Evolutionary conservation across 2,888 invertebrate genomes (phyloP), one percentile per base, ranked within the genome.

Genomic region (Oscheius myriophilus): DNA sequence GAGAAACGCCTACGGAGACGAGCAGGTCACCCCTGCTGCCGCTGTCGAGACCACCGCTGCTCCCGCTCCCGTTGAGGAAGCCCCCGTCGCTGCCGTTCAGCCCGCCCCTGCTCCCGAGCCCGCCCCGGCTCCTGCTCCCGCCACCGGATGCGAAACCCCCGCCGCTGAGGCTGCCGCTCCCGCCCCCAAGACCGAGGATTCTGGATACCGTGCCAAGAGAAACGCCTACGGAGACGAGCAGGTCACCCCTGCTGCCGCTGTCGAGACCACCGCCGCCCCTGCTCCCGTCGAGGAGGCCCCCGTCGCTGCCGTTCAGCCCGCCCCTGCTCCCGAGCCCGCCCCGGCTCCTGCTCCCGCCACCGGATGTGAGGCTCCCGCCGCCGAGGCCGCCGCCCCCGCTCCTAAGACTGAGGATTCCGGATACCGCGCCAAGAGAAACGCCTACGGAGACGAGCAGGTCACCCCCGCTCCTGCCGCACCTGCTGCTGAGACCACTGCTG

Each of bases 1-100:
- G 67, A 71, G 76, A 55, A 76, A 73, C 71, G 61, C 67, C 39
- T 77, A 77, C 53, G 77, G 77, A 70, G 77, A 77, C 45, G 78
- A 78, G 53, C 65, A 70, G 54, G 73, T 78, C 16, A 75, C 41
- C 33, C 33, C 33, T 9, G 33, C 33, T 33, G 33, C 33, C 33
- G 43, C 61, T 12, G 57, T 21, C n/a, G 46, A 26, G 33, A 43
- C 49, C 23, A 21, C 49, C 25, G 68, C 57, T 65, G 62, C 55
- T 21, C 25, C 65, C 23, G 57, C 23, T n/a, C 18, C 39, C 9
- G 33, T 33, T 33, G 33, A 33, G 33, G 33, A 33, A 9, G 33
- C 33, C 33, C 33, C 33, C 9, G 33, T 33, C 3, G 4, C 33
- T 9, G 33, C 33, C 9, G 33, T 33, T 9, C 33, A 33, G 33